A percentile compares a stretch with the other conserved stretches of the same genome.
Conservation (phyloP, 1,140 invertebrate genomes). For the Drosophila sechellia region DNA sequence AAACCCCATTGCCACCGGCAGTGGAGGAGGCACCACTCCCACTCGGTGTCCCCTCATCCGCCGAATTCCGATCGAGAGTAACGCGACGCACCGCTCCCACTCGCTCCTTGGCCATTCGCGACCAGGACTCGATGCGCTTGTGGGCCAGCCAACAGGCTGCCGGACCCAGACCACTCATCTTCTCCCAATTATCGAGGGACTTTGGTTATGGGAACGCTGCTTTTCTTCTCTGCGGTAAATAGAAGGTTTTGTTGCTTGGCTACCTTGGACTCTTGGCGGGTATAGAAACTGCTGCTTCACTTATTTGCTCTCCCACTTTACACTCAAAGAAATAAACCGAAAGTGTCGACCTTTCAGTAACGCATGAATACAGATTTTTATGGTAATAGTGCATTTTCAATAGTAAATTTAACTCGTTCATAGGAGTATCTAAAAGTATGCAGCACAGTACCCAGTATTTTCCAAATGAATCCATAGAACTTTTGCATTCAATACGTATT, state of each 20-base stretch:
- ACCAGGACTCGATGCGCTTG: slow-evolving; percentile 90
- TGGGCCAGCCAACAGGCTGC: slow-evolving; percentile 89
- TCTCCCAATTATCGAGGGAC: slow-evolving; percentile 10
- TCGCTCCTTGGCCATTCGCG: slow-evolving; percentile 88
- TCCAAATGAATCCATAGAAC: no score
- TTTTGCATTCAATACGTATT: no score
- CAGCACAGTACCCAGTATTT: no score
- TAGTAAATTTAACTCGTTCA: no score
- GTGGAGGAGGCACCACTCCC: slow-evolving; percentile 30
- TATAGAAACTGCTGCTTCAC: slow-evolving; percentile 29
- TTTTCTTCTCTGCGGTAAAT: slow-evolving; percentile 14
- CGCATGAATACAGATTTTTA: no score
- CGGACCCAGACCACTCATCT: slow-evolving; percentile 88
- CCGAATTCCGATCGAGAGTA: slow-evolving; percentile 86
- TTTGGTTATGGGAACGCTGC: slow-evolving; percentile 1
- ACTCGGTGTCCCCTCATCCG: slow-evolving; percentile 78
- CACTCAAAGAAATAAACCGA: slow-evolving; percentile 1
- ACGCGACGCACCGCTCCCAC: slow-evolving; percentile 87
- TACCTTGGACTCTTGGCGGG: slow-evolving; percentile 1
- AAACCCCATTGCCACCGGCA: slow-evolving; percentile 43
- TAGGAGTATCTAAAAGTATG: no score
- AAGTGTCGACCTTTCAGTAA: not conserved
- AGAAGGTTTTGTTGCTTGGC: slow-evolving; percentile 22
- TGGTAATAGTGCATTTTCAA: no score
- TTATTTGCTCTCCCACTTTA: not conserved